Evolutionary conservation across 2,888 invertebrate species (phyloP).

Genomic region (Minunthozetes semirufus): DNA sequence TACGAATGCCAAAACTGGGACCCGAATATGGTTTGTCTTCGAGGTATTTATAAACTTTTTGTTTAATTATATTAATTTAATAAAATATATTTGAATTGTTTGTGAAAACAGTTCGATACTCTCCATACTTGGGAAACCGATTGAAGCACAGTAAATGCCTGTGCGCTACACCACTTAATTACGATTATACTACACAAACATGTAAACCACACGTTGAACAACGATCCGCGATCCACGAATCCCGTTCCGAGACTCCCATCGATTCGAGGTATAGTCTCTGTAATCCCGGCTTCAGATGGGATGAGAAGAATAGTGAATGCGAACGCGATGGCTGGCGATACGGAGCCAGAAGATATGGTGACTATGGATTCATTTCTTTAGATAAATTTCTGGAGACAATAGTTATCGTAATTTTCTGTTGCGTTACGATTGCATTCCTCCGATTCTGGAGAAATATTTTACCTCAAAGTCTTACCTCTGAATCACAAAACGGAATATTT

Average conservation of each 20-base stretch:
- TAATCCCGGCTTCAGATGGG: neutral
- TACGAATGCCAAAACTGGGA: slow-evolving; percentile 14
- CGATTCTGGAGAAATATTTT: slow-evolving; percentile 24
- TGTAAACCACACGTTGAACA: neutral
- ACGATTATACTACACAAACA: neutral
- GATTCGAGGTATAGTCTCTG: neutral
- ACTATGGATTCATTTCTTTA: neutral
- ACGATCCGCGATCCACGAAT: too few relatives aligned
- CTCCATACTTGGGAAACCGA: too few relatives aligned
- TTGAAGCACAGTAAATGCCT: too few relatives aligned
- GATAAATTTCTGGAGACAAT: slow-evolving; percentile 3
- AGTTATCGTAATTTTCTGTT: slow-evolving; percentile 7
- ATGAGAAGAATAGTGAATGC: neutral
- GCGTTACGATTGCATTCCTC: neutral
- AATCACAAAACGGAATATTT: neutral
- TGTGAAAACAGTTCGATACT: too few relatives aligned
- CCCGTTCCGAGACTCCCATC: too few relatives aligned
- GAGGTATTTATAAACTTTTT: too few relatives aligned
- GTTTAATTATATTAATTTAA: too few relatives aligned
- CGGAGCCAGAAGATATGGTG: neutral
- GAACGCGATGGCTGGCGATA: neutral
- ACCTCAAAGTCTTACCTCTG: neutral
- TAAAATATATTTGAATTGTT: too few relatives aligned
- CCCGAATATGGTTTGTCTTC: slow-evolving; percentile 22
- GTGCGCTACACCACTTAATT: neutral